A percentile compares a stretch with the other conserved stretches of the same genome.
Evolutionary conservation across 1,140 invertebrate species (phyloP).

Genomic region (Rhyzopertha dominica): DNA sequence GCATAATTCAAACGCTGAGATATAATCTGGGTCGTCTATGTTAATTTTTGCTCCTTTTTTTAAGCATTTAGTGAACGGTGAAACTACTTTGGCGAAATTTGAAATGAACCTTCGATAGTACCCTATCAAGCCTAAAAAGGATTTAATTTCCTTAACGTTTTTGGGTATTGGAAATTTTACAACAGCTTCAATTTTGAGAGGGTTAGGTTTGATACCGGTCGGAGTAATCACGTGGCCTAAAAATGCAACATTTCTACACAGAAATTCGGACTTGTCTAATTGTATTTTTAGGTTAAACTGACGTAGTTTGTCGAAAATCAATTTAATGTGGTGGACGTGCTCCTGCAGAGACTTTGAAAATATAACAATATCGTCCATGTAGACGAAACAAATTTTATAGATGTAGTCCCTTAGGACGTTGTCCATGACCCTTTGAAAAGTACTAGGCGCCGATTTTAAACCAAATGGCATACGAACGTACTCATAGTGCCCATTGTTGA

Average conservation of each 20-base stretch:
- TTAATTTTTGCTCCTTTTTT: too few relatives aligned
- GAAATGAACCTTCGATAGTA: too few relatives aligned
- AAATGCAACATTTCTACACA: conserved; percentile 23
- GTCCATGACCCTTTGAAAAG: conserved; percentile 37
- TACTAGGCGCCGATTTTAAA: conserved; percentile 19
- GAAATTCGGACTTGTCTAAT: conserved; percentile 29
- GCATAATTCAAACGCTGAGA: too few relatives aligned
- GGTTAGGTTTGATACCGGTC: conserved; percentile 24
- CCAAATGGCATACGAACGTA: conserved; percentile 35
- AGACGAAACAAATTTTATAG: conserved; percentile 27
- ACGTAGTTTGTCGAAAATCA: conserved; percentile 20
- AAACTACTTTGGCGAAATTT: too few relatives aligned
- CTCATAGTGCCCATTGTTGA: conserved; percentile 37
- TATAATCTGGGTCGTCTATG: too few relatives aligned
- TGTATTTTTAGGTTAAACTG: conserved; percentile 28
- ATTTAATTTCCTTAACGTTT: conserved; percentile 28
- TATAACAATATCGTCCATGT: conserved; percentile 39
- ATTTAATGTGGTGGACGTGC: conserved; percentile 22
- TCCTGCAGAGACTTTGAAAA: conserved; percentile 22
- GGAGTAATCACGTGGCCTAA: conserved; percentile 26
- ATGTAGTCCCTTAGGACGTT: conserved; percentile 25
- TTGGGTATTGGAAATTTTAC: conserved; percentile 24
- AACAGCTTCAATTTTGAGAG: conserved; percentile 24
- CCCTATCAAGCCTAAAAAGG: too few relatives aligned
- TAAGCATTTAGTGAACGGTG: too few relatives aligned